Evolutionary conservation across 2,888 invertebrate species (phyloP), one percentile per base, ranked within the genome.

Genomic region (Drosophila paramelanica): DNA sequence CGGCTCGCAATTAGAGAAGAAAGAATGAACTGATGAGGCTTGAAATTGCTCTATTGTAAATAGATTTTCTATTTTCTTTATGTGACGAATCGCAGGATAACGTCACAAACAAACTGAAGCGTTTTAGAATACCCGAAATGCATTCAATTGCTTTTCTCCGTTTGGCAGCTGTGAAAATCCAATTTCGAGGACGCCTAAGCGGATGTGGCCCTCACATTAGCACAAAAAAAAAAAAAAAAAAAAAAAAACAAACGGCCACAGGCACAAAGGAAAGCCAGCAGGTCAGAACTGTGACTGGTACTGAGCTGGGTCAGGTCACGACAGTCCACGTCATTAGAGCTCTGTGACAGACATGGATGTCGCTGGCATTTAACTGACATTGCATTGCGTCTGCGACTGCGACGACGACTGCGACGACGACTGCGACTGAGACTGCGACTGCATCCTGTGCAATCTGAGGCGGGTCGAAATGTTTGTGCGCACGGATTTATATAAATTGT

Each of bases 81-180:
- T 67, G 55, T 66, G 50, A 68, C 73, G 58, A 79, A 76, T 69
- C 27, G 38, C 33, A 17, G 50, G 60, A 60, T 60, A 64, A 60
- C 73, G 47, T 68, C 57, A 31, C 56, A 59, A 39, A 42, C 17
- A 49, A 58, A 68, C 62, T 62, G 75, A 79, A 88, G 82, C 86
- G 79, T 78, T 68, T 85, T 75, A 76, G 31, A 82, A 84, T 75
- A 58, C 64, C 60, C 36, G 41, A 46, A 46, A 76, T 42, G 69
- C 61, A 52, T 73, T 55, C 38, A 51, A 25, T 66, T 46, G 39
- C 45, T 53, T 17, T 11, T 71, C 55, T 56, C 67, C 52, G 77
- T 82, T 50, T 83, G 81, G 67, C 87, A 84, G 89, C 89, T 84
- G 84, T 87, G 88, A 84, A 84, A 84, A 84, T 84, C 89, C 89